phyloP scores from a whole-genome alignment of 2,888 invertebrate genomes.

The Chirona hameri region DNA sequence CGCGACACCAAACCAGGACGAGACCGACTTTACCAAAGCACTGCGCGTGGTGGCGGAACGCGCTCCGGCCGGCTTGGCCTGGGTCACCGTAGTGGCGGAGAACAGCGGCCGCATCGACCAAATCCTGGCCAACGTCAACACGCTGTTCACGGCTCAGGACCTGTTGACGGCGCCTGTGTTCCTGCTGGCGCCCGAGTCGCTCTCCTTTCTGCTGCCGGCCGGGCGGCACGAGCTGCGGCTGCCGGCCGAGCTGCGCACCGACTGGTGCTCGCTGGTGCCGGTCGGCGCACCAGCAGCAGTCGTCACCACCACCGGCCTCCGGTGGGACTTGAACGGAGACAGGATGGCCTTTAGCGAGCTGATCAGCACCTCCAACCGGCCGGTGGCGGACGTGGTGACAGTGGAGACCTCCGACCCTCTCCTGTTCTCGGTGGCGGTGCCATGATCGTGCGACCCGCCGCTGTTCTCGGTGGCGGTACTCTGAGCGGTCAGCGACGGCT shows the following conservation, averaged over 20 bases:
- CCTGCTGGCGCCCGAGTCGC: conserved; percentile 55
- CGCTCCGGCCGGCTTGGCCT: conserved; percentile 54
- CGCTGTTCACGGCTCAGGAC: conserved; percentile 59
- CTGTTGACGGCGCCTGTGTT: conserved; percentile 47
- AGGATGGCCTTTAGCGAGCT: conserved; percentile 25
- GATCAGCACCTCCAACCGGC: too few relatives aligned
- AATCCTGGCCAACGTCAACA: conserved; percentile 71
- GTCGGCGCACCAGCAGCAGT: conserved; percentile 60
- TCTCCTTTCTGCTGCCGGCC: conserved; percentile 71
- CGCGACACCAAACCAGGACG: conserved; percentile 74
- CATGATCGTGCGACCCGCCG: neutral
- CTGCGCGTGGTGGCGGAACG: conserved; percentile 49
- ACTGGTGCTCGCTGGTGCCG: conserved; percentile 78
- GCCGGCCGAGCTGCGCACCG: conserved; percentile 51
- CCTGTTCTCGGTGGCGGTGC: conserved; percentile 31
- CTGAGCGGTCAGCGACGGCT: neutral
- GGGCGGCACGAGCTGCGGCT: conserved; percentile 66
- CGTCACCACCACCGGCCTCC: conserved; percentile 73
- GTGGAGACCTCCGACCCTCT: conserved; percentile 27
- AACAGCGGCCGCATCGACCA: conserved; percentile 76
- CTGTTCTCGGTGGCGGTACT: neutral
- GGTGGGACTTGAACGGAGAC: conserved; percentile 67
- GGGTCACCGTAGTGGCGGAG: conserved; percentile 64
- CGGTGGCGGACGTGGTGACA: neutral
- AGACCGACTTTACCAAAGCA: conserved; percentile 87